Conservation (phyloP, 2,113 vertebrate genomes). For the Mus musculus region DNA sequence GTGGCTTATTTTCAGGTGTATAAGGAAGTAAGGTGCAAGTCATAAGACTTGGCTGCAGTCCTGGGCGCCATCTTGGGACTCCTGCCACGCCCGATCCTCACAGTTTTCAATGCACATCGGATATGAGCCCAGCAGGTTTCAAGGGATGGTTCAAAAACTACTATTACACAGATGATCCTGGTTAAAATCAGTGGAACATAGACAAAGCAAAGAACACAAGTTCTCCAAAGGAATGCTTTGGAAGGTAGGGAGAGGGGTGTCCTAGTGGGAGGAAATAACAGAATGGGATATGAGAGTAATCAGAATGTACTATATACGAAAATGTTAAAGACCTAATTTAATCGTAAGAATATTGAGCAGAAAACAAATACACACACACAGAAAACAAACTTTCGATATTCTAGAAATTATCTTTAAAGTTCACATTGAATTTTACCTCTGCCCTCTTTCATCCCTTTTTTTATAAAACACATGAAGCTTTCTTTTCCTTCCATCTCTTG, state of each 20-base stretch:
- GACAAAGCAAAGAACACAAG: not conserved
- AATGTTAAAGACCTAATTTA: not conserved
- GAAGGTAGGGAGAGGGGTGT: not conserved
- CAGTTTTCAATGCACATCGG: not conserved
- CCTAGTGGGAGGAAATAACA: not conserved
- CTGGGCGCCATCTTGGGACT: too few species aligned
- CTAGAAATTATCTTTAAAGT: conserved; percentile 31
- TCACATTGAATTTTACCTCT: not conserved
- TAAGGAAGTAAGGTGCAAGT: too few species aligned
- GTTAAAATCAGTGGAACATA: too few species aligned
- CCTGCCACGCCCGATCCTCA: too few species aligned
- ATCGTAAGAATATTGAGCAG: too few species aligned
- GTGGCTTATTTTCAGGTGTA: too few species aligned
- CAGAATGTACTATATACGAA: not conserved
- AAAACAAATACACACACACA: not conserved
- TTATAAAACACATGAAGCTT: not conserved
- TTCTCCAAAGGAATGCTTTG: not conserved
- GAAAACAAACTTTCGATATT: not conserved
- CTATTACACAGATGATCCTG: not conserved
- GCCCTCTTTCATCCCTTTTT: not conserved
- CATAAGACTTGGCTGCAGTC: too few species aligned
- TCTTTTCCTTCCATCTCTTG: not conserved
- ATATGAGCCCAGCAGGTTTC: not conserved
- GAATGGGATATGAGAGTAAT: not conserved
- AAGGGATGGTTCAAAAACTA: not conserved